These are phyloP conservation scores for Eupithecia subfuscata DNA, from an alignment of 2,888 invertebrate genomes.

Conservation along the genomic window DNA sequence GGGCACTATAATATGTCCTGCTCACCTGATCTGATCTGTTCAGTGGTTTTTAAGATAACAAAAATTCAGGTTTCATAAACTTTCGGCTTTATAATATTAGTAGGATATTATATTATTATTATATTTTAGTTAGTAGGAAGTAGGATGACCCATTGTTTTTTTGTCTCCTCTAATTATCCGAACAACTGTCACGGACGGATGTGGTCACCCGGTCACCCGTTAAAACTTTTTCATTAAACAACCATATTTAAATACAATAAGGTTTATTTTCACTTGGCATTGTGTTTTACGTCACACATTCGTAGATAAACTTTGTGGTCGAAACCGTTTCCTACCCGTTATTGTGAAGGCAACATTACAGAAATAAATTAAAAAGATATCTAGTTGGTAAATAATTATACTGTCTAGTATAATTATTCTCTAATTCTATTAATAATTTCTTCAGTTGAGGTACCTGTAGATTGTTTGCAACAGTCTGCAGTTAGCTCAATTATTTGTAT, in stretches of 20 bases:
- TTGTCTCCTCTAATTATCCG: conserved; percentile 32
- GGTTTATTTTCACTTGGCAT: conserved; percentile 36
- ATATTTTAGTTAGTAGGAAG: no score
- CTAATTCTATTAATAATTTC: background rate
- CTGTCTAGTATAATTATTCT: background rate
- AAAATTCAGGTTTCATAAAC: no score
- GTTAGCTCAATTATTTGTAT: no score
- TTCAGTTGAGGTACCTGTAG: no score
- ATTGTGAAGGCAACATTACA: conserved; percentile 2
- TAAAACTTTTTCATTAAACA: conserved; percentile 34
- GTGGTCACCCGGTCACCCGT: conserved; percentile 54
- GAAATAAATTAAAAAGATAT: background rate
- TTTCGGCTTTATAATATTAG: no score
- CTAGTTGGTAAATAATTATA: background rate
- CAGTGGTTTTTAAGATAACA: no score
- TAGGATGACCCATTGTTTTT: conserved; percentile 1
- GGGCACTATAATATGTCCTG: no score
- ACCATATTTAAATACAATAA: conserved; percentile 33
- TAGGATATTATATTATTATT: no score
- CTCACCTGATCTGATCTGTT: no score
- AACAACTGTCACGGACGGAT: conserved; percentile 52
- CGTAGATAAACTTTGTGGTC: conserved; percentile 55
- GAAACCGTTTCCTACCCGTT: conserved; percentile 54
- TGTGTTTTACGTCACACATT: conserved; percentile 43
- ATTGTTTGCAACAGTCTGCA: no score